Conservation (phyloP, 1,140 invertebrate species). For the Aphis craccivora region DNA sequence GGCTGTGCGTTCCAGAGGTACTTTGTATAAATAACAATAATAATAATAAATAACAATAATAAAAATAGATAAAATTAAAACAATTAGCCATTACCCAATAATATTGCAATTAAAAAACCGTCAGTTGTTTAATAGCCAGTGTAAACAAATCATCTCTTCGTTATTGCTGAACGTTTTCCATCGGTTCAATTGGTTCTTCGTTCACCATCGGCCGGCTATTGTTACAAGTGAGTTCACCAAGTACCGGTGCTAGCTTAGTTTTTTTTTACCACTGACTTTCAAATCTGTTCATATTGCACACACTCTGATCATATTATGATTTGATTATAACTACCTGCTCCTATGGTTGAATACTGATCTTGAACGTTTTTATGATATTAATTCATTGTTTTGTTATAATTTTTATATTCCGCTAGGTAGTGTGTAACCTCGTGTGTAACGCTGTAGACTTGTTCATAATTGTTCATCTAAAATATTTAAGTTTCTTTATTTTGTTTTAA, state of each 20-base stretch:
- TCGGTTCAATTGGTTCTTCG: constrained; percentile 32
- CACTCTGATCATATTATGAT: neutral
- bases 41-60: constrained; percentile 11
- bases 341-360: neutral
- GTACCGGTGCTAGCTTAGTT: neutral
- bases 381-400: neutral
- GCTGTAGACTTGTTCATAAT: neutral
- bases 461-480: neutral
- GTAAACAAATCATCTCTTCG: neutral
- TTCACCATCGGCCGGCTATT: constrained; percentile 6
- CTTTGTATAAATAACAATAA: neutral
- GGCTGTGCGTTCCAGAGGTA: constrained; percentile 30
- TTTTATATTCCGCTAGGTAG: neutral
- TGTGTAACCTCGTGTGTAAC: too few species aligned
- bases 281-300: neutral
- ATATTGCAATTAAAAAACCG: neutral
- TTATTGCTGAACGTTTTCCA: neutral
- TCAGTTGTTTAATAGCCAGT: neutral
- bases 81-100: neutral
- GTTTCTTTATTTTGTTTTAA: neutral
- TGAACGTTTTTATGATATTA: neutral
- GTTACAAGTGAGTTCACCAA: constrained; percentile 21
- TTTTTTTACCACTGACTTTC: neutral
- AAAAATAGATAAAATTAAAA: neutral
- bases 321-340: neutral